Conservation (phyloP, 2,113 vertebrate species). For the Pterocles orientalis region DNA sequence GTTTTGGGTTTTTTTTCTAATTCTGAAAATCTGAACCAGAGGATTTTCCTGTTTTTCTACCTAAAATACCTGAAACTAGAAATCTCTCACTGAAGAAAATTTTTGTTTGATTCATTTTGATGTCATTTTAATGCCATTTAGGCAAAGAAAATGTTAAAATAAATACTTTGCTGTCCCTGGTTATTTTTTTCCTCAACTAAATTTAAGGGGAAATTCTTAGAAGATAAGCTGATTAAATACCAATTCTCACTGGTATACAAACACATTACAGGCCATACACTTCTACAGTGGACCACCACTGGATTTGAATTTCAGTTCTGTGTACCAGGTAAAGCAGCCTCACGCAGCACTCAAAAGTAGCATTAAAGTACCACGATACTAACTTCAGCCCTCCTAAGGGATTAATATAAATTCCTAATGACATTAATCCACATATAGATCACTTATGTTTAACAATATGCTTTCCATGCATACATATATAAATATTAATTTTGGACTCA, state of each 20-base stretch:
- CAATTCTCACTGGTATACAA: background rate
- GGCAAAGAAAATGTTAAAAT: background rate
- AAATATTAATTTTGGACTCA: constrained; percentile 81
- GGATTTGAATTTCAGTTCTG: background rate
- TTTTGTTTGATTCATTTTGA: background rate
- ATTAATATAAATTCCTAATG: constrained; percentile 69
- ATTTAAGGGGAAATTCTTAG: background rate
- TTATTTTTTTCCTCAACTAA: background rate
- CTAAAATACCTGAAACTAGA: background rate
- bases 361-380: background rate
- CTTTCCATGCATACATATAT: constrained; percentile 68
- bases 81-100: background rate
- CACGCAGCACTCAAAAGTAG: background rate
- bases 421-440: constrained; percentile 72
- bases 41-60: background rate
- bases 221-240: background rate
- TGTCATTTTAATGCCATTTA: background rate
- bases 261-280: background rate
- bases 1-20: background rate
- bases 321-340: background rate
- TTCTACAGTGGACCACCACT: background rate
- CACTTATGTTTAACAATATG: constrained; percentile 71
- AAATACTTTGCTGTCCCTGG: background rate
- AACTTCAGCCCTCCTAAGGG: constrained; percentile 57
- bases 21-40: background rate